phyloP scores from a whole-genome alignment of 1,140 invertebrate genomes.

The Rhopalosiphum padi region DNA sequence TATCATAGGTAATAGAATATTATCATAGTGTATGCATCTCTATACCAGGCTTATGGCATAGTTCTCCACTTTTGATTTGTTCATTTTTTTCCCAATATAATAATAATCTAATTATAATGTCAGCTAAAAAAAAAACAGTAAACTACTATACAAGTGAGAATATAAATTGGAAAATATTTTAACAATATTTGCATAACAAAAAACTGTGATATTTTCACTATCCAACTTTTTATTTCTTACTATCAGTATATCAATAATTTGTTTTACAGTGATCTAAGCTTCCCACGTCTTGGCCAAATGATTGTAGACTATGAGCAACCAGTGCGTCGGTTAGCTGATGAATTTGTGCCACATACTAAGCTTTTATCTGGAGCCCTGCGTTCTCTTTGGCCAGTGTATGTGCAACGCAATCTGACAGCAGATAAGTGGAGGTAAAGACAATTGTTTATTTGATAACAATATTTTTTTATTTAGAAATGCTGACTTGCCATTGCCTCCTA shows the following conservation, averaged over 20 bases:
- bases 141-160: too few species aligned
- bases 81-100: too few species aligned
- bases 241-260: background rate
- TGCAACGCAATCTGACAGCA: constrained; percentile 87
- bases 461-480: background rate
- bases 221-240: background rate
- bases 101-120: too few species aligned
- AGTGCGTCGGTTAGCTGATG: constrained; percentile 94
- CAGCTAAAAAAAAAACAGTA: too few species aligned
- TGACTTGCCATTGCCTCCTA: background rate
- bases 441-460: constrained; percentile 14
- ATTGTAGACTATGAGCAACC: constrained; percentile 98
- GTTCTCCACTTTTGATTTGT: too few species aligned
- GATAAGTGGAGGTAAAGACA: constrained; percentile 83
- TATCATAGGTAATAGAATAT: background rate
- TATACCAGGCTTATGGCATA: too few species aligned
- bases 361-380: constrained; percentile 83
- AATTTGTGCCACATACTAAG: constrained; percentile 95
- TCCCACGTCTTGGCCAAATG: constrained; percentile 94
- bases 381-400: constrained; percentile 88
- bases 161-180: too few species aligned
- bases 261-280: constrained; percentile 79
- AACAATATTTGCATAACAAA: too few species aligned
- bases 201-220: background rate
- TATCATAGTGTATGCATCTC: too few species aligned